Conservation (phyloP, 2,888 invertebrate genomes). For the Epistrophe eligans region DNA sequence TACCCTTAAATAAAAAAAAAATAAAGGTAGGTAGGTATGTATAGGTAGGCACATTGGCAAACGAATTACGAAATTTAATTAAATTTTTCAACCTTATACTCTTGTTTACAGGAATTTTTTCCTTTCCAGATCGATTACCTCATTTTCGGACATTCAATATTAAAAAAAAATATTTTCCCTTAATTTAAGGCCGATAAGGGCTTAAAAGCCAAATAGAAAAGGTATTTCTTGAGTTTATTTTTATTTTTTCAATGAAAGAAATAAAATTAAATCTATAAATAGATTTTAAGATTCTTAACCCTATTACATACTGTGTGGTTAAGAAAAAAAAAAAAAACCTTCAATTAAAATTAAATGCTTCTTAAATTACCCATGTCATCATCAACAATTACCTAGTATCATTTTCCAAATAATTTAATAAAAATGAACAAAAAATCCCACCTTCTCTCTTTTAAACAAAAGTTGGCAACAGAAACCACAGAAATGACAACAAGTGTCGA, state of each 20-base stretch:
- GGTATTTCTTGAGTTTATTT: background rate
- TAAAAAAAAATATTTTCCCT: background rate
- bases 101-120: background rate
- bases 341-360: background rate
- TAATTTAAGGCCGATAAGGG: background rate
- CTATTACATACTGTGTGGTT: background rate
- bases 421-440: background rate
- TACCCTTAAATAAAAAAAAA: background rate
- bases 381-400: conserved; percentile 3
- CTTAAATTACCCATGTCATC: conserved; percentile 5
- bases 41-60: background rate
- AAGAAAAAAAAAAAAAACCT: background rate
- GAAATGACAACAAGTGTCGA: conserved; percentile 31
- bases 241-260: no score
- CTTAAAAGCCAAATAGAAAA: no score
- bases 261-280: no score
- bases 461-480: conserved; percentile 12
- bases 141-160: background rate
- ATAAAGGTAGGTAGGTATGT: background rate
- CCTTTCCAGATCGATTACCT: background rate
- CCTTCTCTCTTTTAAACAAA: background rate
- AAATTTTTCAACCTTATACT: background rate
- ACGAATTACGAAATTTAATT: conserved; percentile 7
- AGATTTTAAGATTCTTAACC: background rate
- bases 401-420: conserved; percentile 15